Evolutionary conservation across 2,797 vertebrate species (phyloP), one percentile per base, ranked within the genome.

Genomic region (Bradypodion pumilum): DNA sequence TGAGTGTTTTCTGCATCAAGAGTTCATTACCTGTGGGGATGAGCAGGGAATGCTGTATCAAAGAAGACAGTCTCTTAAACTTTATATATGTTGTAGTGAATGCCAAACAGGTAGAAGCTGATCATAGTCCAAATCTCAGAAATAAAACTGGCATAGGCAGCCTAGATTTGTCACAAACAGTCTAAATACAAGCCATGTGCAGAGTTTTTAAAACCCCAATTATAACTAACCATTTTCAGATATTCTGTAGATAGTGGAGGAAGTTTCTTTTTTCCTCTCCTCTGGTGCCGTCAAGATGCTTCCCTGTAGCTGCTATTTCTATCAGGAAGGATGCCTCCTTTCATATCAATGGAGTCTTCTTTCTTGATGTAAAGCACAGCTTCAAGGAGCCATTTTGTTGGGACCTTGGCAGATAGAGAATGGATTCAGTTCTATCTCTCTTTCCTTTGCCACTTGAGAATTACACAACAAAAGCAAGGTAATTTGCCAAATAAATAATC

Each of bases 1-100:
- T 46, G 23, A 60, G 46, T n/a, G 23, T 81, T 76, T 75, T 80
- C 25, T 29, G 19, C 84, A 80, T 60, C 46, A 75, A 60, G 15
- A n/a, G 27, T 37, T 75, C 21, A 10, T 23, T n/a, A 25, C 5
- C 19, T 42, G 35, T 42, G 35, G 10, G 49, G n/a, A 35, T 75
- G 52, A 21, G 46, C 21, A 46, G 29, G 69, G 85, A 82, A 85
- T 84, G 78, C 60, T 84, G 63, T 37, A 72, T 85, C 46, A 77
- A 72, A 49, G 86, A 77, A 32, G 80, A 49, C 70, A 7, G 19
- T 84, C 40, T 29, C 49, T 79, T 59, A 66, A 74, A 83, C 44
- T 37, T 59, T 42, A 66, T 13, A 62, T 27, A 32, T 3, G 37
- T n/a, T 72, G 35, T n/a, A 16, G 13, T 16, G 8, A 46, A 37